Conservation (phyloP, 2,888 invertebrate genomes). For the Ariolimax columbianus region DNA sequence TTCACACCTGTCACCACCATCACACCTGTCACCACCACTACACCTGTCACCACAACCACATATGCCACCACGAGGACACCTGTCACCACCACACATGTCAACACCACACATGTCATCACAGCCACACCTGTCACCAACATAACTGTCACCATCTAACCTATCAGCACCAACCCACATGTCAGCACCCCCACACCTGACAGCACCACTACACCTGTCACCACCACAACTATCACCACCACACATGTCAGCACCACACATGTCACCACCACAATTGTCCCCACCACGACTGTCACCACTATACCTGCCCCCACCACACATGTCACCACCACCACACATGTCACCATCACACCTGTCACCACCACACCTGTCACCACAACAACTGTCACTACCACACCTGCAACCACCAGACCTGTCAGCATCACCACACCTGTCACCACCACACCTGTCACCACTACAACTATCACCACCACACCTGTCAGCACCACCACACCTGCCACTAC, state of each 20-base stretch:
- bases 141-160: background rate
- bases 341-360: no score
- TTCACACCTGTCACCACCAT: no score
- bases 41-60: no score
- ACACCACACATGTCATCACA: background rate
- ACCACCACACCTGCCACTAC: no score
- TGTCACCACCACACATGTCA: background rate
- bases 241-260: background rate
- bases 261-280: background rate
- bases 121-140: background rate
- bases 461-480: background rate
- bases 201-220: no score
- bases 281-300: background rate
- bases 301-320: background rate
- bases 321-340: no score
- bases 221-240: no score
- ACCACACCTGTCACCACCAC: no score
- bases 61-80: background rate
- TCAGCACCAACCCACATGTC: no score
- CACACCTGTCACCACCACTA: background rate
- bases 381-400: background rate
- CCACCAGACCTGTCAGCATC: background rate
- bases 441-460: no score
- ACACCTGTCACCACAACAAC: no score
- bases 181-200: no score